These are phyloP conservation scores for Steinernema hermaphroditum DNA, from an alignment of 2,888 invertebrate species.

Conservation along the genomic window DNA sequence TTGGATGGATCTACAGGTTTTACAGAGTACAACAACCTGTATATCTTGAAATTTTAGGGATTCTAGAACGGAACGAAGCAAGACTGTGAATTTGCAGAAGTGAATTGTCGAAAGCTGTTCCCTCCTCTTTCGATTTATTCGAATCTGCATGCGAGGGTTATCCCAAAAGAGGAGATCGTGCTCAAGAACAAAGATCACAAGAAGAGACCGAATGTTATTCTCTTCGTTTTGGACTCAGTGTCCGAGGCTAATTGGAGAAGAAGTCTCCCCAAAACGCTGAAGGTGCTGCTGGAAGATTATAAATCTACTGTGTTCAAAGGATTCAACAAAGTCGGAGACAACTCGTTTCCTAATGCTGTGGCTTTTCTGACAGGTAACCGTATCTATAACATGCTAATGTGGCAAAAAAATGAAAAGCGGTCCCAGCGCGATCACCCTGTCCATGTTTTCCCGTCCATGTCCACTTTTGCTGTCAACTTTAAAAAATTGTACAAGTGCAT, in stretches of 20 bases:
- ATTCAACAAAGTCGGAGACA: constrained; percentile 69
- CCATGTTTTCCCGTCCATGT: too few relatives aligned
- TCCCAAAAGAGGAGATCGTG: constrained; percentile 26
- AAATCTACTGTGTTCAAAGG: constrained; percentile 51
- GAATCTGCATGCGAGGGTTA: constrained; percentile 54
- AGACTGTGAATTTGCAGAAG: constrained; percentile 56
- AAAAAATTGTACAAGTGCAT: too few relatives aligned
- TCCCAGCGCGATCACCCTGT: too few relatives aligned
- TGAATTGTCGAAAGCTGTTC: constrained; percentile 45
- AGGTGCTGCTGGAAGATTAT: constrained; percentile 57
- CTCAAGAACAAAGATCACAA: neutral
- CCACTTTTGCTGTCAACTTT: too few relatives aligned
- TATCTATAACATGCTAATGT: neutral
- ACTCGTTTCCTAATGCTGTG: constrained; percentile 67
- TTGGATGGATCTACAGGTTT: constrained; percentile 51
- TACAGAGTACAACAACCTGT: too few relatives aligned
- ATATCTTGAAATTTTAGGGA: neutral
- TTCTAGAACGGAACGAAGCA: constrained; percentile 44
- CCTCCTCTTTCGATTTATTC: constrained; percentile 49
- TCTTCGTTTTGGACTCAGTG: constrained; percentile 68
- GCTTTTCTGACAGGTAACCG: constrained; percentile 65
- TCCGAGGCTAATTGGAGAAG: constrained; percentile 67
- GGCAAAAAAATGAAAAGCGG: neutral
- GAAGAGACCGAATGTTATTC: constrained; percentile 60
- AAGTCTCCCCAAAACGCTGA: constrained; percentile 64